Base-by-base conservation (phyloP, 2,113 vertebrate species). In the Sebastes fasciatus region DNA sequence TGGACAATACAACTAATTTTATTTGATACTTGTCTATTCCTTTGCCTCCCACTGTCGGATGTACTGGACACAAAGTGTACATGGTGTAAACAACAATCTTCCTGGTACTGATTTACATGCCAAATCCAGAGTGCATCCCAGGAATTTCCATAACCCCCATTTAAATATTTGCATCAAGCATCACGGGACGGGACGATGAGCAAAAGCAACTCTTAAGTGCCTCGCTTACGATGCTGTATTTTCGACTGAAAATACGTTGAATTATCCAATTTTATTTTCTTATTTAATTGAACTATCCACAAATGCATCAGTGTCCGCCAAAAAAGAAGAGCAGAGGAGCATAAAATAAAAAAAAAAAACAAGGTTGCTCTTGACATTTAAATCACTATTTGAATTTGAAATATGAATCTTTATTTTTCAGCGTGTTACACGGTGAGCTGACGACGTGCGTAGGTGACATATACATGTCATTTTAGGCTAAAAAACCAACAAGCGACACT, bases 121-220 rank as follows among this genome's bases (percentile, higher is more conserved):
- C 95, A 94, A 95, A 95, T 93, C 87, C 89, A 88, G 88, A 88
- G 76, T 93, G 92, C 92, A 94, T 95, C 73, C 86, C 88, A 92
- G 86, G 82, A 84, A 96, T 96, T 96, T 96, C 93, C 96, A 96
- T 96, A 96, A 92, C 73, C 91, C 68, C 83, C 84, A 94, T 96
- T 95, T 95, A 92, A 95, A 95, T 94, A 95, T 96, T 95, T 96
- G 94, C 95, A 95, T 94, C 78, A 72, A 77, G 86, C 90, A 88
- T 91, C 88, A 91, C 80, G 70, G 83, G 87, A 91, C 66, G 34
- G 84, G 83, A 80, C 69, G 66, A 49, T 78, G 74, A 88, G 73
- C 48, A 77, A 21, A 79, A 46, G 54, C 43, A 68, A 62, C 45
- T 75, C 40, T 51, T 40, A 8, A 43, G 57, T 14, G 51, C 58